Evolutionary conservation across 1,140 invertebrate genomes (phyloP).

Genomic region (Hylyphantes graminicola): DNA sequence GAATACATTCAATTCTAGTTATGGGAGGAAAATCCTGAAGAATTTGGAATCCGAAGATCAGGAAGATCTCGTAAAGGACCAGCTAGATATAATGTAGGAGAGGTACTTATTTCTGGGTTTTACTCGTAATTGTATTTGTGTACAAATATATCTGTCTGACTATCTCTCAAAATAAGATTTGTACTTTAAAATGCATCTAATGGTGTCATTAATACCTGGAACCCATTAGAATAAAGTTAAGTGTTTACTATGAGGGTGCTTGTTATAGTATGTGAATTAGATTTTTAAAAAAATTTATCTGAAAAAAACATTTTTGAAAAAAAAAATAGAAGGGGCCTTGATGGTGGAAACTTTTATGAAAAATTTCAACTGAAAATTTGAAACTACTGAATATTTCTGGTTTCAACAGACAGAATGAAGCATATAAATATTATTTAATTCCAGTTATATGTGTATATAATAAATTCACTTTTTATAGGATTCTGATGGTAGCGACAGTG

Average conservation of each 20-base stretch:
- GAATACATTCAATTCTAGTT: constrained; percentile 52
- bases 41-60: constrained; percentile 83
- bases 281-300: too few species aligned
- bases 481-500: constrained; percentile 60
- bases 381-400: too few species aligned
- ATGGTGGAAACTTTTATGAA: neutral
- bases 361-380: neutral
- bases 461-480: constrained; percentile 49
- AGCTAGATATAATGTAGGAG: constrained; percentile 68
- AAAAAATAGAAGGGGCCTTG: too few species aligned
- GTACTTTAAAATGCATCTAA: neutral
- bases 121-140: neutral
- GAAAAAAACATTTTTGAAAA: too few species aligned
- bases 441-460: neutral
- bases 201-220: neutral
- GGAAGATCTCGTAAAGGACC: constrained; percentile 79
- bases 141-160: neutral
- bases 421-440: too few species aligned
- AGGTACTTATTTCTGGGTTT: constrained; percentile 15
- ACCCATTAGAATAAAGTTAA: too few species aligned
- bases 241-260: too few species aligned
- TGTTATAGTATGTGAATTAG: too few species aligned
- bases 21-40: constrained; percentile 84
- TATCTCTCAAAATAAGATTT: neutral
- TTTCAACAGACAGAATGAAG: too few species aligned